phyloP scores from a whole-genome alignment of 2,113 vertebrate species.

The Tenrec ecaudatus region DNA sequence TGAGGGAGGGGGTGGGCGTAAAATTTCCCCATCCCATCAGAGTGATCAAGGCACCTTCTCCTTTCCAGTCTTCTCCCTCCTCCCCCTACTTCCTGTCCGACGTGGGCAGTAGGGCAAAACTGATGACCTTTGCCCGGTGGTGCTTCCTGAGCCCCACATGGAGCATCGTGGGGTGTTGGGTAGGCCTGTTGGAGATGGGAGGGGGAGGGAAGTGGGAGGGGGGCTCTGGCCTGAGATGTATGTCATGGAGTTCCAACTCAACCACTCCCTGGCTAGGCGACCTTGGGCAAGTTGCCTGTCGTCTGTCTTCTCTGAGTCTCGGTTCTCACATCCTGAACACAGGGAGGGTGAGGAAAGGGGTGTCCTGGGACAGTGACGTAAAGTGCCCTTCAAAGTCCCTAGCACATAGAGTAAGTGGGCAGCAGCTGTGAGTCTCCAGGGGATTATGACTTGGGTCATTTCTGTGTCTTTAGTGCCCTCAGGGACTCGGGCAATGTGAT shows the following conservation, averaged over 20 bases:
- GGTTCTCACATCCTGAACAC: constrained; percentile 11
- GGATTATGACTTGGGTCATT: background rate
- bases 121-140: background rate
- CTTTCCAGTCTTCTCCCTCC: background rate
- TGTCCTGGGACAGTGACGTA: background rate
- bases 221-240: no score
- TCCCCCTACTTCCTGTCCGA: background rate
- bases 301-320: background rate
- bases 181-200: background rate
- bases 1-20: background rate
- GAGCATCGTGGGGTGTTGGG: rapidly evolving
- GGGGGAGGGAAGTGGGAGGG: background rate
- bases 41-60: background rate
- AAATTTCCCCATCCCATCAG: background rate
- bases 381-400: background rate
- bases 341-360: background rate
- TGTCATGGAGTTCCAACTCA: background rate
- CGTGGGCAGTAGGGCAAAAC: background rate
- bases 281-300: background rate
- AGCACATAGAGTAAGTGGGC: background rate
- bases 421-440: background rate
- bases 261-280: background rate
- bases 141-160: background rate
- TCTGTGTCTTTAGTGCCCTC: background rate
- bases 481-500: background rate